These are phyloP conservation scores for Euschistus heros DNA, from an alignment of 1,140 invertebrate genomes.

Conservation along the genomic window DNA sequence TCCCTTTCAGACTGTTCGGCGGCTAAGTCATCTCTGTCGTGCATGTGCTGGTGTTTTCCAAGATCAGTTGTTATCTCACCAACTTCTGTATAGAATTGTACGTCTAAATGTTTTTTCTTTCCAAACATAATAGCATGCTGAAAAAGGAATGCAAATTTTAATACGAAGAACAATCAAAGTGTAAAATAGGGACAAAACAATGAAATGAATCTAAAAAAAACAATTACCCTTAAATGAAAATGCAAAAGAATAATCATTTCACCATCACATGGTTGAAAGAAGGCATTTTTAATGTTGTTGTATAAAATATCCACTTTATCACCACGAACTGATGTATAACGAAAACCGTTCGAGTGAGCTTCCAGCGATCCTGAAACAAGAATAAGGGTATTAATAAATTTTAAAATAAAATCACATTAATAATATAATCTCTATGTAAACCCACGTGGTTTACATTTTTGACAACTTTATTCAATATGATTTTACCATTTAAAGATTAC, in stretches of 20 bases:
- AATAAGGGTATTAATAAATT: background rate
- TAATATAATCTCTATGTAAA: background rate
- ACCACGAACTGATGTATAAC: slow-evolving; percentile 94
- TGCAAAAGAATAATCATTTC: slow-evolving; percentile 99
- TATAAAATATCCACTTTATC: slow-evolving; percentile 99
- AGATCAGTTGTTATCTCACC: slow-evolving; percentile 99
- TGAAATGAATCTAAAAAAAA: slow-evolving; percentile 21
- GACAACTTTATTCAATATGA: too few relatives aligned
- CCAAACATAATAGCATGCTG: slow-evolving; percentile 97
- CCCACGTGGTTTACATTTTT: too few relatives aligned
- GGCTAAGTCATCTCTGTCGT: slow-evolving; percentile 95
- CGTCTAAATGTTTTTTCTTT: slow-evolving; percentile 98
- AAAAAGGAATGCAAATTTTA: slow-evolving; percentile 27
- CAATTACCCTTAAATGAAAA: slow-evolving; percentile 94
- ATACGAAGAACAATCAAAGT: background rate
- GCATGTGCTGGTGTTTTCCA: slow-evolving; percentile 99
- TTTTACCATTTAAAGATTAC: too few relatives aligned
- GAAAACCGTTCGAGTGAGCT: slow-evolving; percentile 94
- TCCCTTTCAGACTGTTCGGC: slow-evolving; percentile 98
- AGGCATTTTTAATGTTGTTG: slow-evolving; percentile 99
- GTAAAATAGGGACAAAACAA: background rate
- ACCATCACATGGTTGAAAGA: slow-evolving; percentile 98
- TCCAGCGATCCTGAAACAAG: slow-evolving; percentile 55
- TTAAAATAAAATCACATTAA: background rate
- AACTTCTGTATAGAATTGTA: slow-evolving; percentile 99